Percentiles rank a stretch among this genome's conserved stretches.
phyloP scores from a whole-genome alignment of 2,888 invertebrate species.

The Diloba caeruleocephala region DNA sequence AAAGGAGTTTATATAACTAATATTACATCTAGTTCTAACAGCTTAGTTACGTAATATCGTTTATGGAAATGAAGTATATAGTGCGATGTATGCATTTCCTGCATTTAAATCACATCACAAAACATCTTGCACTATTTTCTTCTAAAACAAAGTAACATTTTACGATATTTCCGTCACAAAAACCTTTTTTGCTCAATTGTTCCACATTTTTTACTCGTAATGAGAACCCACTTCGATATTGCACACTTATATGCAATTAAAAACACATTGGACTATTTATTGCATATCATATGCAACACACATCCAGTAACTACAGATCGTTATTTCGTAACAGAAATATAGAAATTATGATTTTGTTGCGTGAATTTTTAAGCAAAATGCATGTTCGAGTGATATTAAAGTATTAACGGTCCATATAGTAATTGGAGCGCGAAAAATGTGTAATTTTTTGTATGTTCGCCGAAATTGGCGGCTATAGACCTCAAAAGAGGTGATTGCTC shows the following conservation, averaged over 20 bases:
- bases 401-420: conserved; percentile 40
- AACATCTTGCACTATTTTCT: no score
- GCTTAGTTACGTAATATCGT: no score
- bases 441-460: conserved; percentile 32
- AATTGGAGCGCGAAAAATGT: conserved; percentile 48
- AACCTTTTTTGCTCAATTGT: not conserved
- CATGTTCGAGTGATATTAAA: conserved; percentile 50
- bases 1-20: no score
- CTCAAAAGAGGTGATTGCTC: conserved; percentile 48
- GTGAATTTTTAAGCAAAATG: conserved; percentile 45
- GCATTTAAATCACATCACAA: no score
- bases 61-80: no score
- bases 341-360: conserved; percentile 34
- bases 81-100: no score
- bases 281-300: conserved; percentile 38
- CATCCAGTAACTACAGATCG: conserved; percentile 21
- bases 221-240: conserved; percentile 17
- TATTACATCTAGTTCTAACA: no score
- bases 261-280: conserved; percentile 41
- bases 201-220: conserved; percentile 15
- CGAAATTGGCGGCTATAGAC: conserved; percentile 23
- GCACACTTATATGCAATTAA: conserved; percentile 45
- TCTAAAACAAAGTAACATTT: not conserved
- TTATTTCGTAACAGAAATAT: conserved; percentile 36
- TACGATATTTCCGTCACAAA: conserved; percentile 12